Conservation (phyloP, 2,113 vertebrate genomes). For the Carettochelys insculpta region DNA sequence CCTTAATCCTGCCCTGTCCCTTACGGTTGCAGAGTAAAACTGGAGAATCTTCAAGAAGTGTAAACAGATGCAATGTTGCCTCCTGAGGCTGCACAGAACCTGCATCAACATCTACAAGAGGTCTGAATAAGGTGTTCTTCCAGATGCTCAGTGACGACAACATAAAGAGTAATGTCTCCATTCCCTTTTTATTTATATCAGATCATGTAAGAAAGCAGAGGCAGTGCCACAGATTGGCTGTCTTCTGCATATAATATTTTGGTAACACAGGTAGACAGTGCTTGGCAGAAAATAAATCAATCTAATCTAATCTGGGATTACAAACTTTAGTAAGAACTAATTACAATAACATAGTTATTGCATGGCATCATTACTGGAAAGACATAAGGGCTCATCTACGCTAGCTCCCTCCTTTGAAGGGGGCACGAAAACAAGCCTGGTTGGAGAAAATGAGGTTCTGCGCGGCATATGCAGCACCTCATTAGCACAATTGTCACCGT, state of each 20-base stretch:
- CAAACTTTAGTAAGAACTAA: neutral
- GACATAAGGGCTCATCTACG: too few relatives aligned
- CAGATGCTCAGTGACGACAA: neutral
- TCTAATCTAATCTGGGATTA: neutral
- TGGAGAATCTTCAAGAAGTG: neutral
- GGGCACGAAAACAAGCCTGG: too few relatives aligned
- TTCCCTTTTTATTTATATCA: neutral
- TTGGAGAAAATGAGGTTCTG: too few relatives aligned
- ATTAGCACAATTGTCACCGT: too few relatives aligned
- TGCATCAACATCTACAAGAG: neutral
- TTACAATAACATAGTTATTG: neutral
- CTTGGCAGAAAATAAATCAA: neutral
- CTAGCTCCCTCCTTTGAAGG: too few relatives aligned
- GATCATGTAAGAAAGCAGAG: neutral
- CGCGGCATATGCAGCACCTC: too few relatives aligned
- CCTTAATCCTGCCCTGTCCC: neutral
- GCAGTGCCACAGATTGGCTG: neutral
- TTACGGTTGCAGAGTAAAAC: neutral
- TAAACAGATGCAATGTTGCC: neutral
- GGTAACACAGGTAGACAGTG: neutral
- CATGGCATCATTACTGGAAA: neutral
- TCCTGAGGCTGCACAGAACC: too few relatives aligned
- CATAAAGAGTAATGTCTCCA: neutral
- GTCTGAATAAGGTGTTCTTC: neutral
- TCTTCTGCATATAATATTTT: neutral